These are phyloP conservation scores for Laticauda colubrina DNA, from an alignment of 2,113 vertebrate species.

Conservation along the genomic window DNA sequence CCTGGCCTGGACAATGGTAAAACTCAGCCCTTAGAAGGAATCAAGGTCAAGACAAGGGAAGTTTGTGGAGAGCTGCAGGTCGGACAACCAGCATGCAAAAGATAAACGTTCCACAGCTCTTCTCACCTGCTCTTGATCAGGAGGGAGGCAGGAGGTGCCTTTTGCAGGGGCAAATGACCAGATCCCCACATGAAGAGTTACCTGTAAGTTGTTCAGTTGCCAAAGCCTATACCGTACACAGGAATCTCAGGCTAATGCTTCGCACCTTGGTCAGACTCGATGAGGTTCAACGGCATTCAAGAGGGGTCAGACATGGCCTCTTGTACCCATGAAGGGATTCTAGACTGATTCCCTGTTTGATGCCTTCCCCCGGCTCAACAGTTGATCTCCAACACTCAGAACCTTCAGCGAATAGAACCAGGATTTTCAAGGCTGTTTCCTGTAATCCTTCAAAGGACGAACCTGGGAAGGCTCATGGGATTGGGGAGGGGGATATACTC, in stretches of 20 bases:
- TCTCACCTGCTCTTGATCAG: not conserved
- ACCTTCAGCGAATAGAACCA: not conserved
- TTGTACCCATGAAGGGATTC: not conserved
- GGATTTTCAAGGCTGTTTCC: not conserved
- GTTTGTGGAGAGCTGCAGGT: not conserved
- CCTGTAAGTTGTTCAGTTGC: too few species aligned
- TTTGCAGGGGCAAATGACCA: not conserved
- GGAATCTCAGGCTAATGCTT: too few species aligned
- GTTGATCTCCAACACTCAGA: not conserved
- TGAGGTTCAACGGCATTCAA: too few species aligned
- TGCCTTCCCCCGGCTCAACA: not conserved
- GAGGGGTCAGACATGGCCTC: not conserved
- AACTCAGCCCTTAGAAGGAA: not conserved
- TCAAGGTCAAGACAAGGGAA: not conserved
- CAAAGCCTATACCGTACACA: too few species aligned
- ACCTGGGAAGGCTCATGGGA: not conserved
- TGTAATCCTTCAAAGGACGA: not conserved
- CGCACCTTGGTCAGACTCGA: too few species aligned
- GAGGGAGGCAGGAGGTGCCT: not conserved
- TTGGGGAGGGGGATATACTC: not conserved
- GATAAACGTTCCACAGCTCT: not conserved
- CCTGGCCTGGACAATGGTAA: too few species aligned
- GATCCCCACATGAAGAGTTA: too few species aligned
- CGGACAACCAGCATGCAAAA: not conserved
- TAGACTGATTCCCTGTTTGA: not conserved